These are phyloP conservation scores for Tetragnatha montana DNA, from an alignment of 2,888 invertebrate genomes.

Conservation along the genomic window DNA sequence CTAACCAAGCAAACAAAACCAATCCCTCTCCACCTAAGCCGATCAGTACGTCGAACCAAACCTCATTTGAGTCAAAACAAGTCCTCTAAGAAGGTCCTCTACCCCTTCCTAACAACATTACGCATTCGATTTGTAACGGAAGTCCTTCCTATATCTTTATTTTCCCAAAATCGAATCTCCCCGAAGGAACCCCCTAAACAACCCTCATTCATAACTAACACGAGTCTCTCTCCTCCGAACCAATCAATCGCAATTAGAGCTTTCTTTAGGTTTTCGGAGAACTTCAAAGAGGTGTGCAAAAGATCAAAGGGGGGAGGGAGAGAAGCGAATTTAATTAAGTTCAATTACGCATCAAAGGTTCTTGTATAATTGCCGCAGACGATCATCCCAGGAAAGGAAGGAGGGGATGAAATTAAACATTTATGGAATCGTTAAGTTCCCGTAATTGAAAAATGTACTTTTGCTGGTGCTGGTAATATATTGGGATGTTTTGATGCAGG, in stretches of 20 bases:
- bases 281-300: neutral
- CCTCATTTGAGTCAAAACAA: too few species aligned
- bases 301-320: neutral
- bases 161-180: too few species aligned
- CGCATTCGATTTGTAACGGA: too few species aligned
- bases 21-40: too few species aligned
- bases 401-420: conserved; percentile 26
- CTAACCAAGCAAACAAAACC: too few species aligned
- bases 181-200: too few species aligned
- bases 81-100: too few species aligned
- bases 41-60: too few species aligned
- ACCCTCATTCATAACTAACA: neutral
- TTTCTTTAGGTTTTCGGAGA: neutral
- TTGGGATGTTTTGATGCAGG: neutral
- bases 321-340: conserved; percentile 41
- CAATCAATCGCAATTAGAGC: neutral
- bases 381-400: neutral
- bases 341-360: conserved; percentile 48
- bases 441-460: conserved; percentile 15
- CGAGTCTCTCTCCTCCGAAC: neutral
- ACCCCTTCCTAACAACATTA: too few species aligned
- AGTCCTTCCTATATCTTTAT: too few species aligned
- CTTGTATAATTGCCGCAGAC: conserved; percentile 34
- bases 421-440: conserved; percentile 2
- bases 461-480: neutral